phyloP scores from a whole-genome alignment of 2,797 vertebrate genomes.

The Eulemur mongoz region DNA sequence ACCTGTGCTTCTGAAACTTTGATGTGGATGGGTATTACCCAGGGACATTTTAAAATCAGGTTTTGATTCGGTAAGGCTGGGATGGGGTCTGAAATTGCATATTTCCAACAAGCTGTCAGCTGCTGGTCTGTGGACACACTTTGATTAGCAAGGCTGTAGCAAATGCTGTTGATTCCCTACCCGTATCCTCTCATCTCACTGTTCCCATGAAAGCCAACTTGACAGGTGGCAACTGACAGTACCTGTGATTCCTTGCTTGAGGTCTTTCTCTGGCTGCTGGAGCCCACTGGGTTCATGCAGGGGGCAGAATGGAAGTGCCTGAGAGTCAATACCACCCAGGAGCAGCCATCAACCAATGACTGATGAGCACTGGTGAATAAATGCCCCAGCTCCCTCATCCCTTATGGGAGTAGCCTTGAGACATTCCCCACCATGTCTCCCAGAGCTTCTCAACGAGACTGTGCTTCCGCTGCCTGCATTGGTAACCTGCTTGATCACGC shows the following conservation, averaged over 20 bases:
- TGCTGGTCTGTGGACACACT: neutral
- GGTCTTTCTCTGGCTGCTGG: neutral
- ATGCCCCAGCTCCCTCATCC: neutral
- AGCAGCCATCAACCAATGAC: neutral
- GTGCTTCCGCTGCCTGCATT: fast-evolving
- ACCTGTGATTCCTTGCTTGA: neutral
- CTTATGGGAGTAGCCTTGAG: neutral
- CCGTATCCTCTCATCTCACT: neutral
- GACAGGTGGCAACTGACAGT: neutral
- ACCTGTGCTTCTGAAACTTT: neutral
- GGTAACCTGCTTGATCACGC: fast-evolving
- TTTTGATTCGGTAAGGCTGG: neutral
- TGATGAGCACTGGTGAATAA: neutral
- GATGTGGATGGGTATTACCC: neutral
- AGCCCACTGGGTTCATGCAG: too few species aligned
- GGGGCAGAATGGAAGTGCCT: neutral
- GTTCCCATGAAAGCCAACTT: neutral
- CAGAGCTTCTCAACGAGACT: neutral
- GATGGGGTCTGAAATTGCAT: too few species aligned
- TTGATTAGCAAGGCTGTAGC: neutral
- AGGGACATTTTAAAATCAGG: neutral
- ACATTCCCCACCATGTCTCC: neutral
- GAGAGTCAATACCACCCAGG: neutral
- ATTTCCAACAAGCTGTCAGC: neutral
- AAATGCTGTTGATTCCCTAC: neutral